phyloP scores from a whole-genome alignment of 1,140 invertebrate genomes.

The Polypedilum pembai region DNA sequence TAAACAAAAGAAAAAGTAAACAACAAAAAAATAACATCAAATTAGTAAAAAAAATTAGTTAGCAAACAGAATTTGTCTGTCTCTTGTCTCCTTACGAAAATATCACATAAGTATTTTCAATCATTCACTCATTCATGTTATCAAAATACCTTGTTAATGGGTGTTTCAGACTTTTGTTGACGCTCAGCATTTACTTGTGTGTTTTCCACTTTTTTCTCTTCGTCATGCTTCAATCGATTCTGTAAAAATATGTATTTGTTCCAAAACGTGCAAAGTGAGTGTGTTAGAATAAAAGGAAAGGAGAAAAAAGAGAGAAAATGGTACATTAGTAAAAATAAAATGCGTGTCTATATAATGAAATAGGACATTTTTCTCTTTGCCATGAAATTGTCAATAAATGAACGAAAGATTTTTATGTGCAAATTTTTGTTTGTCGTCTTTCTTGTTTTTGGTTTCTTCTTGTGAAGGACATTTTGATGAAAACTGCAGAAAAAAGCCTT shows the following conservation, averaged over 20 bases:
- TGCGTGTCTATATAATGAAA: background rate
- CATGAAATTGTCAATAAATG: no score
- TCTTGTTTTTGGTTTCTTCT: background rate
- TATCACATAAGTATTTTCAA: background rate
- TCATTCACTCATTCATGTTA: background rate
- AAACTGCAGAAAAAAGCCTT: background rate
- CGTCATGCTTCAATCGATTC: slow-evolving; percentile 24
- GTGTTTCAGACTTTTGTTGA: slow-evolving; percentile 20
- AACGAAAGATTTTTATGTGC: background rate
- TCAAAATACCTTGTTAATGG: slow-evolving; percentile 1
- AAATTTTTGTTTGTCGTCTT: background rate
- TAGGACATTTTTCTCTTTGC: background rate
- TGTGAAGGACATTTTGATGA: background rate
- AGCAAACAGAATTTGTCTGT: background rate
- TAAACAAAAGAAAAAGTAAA: background rate
- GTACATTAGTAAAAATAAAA: slow-evolving; percentile 3
- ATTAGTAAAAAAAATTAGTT: slow-evolving; percentile 25
- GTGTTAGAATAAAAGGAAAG: slow-evolving; percentile 12
- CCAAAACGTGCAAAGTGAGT: background rate
- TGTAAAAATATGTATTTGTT: slow-evolving; percentile 1
- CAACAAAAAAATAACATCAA: background rate
- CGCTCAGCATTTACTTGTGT: background rate
- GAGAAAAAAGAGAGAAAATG: background rate
- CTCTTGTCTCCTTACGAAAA: no score
- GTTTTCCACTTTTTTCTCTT: slow-evolving; percentile 8